Evolutionary conservation across 2,113 vertebrate species (phyloP), one percentile per base, ranked within the genome.

Genomic region (Columba janthina): DNA sequence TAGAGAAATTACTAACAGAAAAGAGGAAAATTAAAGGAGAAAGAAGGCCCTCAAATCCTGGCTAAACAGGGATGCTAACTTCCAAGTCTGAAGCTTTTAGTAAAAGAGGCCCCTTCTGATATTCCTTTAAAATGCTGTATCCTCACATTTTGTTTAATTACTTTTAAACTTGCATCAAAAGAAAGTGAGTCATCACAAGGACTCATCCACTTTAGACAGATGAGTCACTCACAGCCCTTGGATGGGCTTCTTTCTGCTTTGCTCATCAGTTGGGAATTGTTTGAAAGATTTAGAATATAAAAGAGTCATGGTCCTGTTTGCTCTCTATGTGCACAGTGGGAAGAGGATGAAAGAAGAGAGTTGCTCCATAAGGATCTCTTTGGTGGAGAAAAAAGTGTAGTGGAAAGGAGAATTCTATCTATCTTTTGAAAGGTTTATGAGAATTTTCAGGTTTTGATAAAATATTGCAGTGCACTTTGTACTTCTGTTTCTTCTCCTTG

Each of bases 181-280:
- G 75, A 44, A 77, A 95, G 36, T 93, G 88, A 91, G 53, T 96
- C 72, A 93, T 86, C 79, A 53, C 38, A 81, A 91, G 53, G 61
- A 81, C 72, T 83, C 64, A 34, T 80, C 87, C 73, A 60, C 51
- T 76, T 19, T 42, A 90, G 65, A 81, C 29, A 83, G 34, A 88
- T 84, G 90, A 96, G 75, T 94, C 74, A 94, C 25, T 93, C 2
- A 1, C 12, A 74, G 61, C 51, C 53, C 75, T 91, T 72, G 73
- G 61, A 72, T 65, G 66, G 74, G 64, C 48, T 66, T 93, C 48
- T 81, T 61, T 88, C 42, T 81, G 28, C 42, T 90, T 79, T 77
- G 56, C 24, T 83, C 67, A 70, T 76, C 75, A 64, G 1, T 9
- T 83, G 89, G 72, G 75, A 86, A 81, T 84, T 85, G 8, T 88